Evolutionary conservation across 2,888 invertebrate species (phyloP), one percentile per base, ranked within the genome.

Genomic region (Autographa pulchrina): DNA sequence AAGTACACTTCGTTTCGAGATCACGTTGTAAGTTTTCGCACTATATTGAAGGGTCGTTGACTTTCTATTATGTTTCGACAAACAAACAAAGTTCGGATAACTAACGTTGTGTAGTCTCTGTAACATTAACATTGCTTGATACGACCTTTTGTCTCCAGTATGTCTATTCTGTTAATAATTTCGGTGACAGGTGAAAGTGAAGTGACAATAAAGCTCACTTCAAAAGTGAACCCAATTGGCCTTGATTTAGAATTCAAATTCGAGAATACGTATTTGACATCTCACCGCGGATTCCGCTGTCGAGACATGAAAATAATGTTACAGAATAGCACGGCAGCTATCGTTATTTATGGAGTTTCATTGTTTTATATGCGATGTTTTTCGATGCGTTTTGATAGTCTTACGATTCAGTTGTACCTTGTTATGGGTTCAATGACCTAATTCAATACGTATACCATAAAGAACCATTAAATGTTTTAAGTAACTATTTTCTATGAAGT

Each of bases 81-180:
- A 73, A 79, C 72, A 80, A 61, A 68, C 32, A 67, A 78, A 78
- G 68, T 81, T 75, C 43, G 58, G 56, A 71, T 41, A 71, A 73
- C 65, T 68, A 77, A 71, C 71, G 43, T 69, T 64, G 62, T 61
- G 70, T 54, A 48, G 8, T 59, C n/a, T 62, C 43, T 58, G 35
- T 59, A 72, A 70, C 54, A 68, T 63, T 54, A 70, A 72, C 54
- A 66, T 63, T 58, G 48, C 38, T 61, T 43, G 67, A 71, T 65
- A 35, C 56, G 63, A 61, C 11, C 9, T 66, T 63, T 13, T 59
- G 25, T 72, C 52, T 69, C 32, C n/a, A 20, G n/a, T n/a, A n/a
- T n/a, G n/a, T n/a, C n/a, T n/a, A n/a, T n/a, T n/a, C n/a, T n/a
- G n/a, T n/a, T n/a, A n/a, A n/a, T n/a, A n/a, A n/a, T n/a, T n/a